Conservation (phyloP, 2,113 vertebrate genomes). For the Pogonocichla stellata region DNA sequence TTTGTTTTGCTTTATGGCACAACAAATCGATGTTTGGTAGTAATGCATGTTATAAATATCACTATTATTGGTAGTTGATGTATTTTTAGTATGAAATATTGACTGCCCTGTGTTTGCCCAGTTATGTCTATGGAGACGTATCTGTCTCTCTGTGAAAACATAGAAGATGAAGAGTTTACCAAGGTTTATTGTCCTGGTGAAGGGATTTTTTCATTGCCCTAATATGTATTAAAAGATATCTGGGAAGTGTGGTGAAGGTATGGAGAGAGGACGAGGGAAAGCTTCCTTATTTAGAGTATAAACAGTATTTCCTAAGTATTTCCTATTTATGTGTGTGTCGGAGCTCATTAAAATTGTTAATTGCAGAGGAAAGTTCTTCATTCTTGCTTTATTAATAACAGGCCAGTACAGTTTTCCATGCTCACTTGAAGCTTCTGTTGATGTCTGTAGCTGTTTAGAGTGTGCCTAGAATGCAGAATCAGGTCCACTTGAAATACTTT, state of each 20-base stretch:
- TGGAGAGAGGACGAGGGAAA: background rate
- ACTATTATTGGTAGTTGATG: background rate
- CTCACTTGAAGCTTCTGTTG: slow-evolving; percentile 18
- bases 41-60: background rate
- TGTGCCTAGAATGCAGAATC: slow-evolving; percentile 35
- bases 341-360: slow-evolving; percentile 67
- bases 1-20: background rate
- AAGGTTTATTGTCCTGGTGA: background rate
- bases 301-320: background rate
- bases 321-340: background rate
- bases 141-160: background rate
- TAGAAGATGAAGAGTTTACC: background rate
- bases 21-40: background rate
- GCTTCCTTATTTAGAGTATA: slow-evolving; percentile 59
- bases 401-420: background rate
- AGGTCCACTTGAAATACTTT: slow-evolving; percentile 25
- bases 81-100: slow-evolving; percentile 44
- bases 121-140: background rate
- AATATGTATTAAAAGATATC: background rate
- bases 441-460: background rate
- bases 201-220: background rate
- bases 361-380: slow-evolving; percentile 42
- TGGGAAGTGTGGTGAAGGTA: background rate
- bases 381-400: slow-evolving; percentile 30
- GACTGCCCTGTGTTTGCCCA: background rate